Conservation (phyloP, 2,888 invertebrate genomes). For the Dorcus parallelipipedus region DNA sequence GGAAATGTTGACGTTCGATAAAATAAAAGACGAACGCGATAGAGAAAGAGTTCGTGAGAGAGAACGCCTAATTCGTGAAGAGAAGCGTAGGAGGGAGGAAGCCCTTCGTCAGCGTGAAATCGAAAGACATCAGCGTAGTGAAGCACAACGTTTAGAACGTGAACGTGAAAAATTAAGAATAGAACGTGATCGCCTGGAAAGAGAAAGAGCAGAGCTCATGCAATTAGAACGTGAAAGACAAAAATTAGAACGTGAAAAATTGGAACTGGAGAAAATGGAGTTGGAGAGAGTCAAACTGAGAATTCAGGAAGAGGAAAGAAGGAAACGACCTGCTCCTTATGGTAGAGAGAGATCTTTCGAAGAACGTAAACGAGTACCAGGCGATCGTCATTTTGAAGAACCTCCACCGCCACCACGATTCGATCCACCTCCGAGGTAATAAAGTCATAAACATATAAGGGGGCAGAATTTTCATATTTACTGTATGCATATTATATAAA, state of each 20-base stretch:
- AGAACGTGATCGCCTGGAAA: conserved; percentile 84
- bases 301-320: conserved; percentile 58
- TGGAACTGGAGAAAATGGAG: conserved; percentile 74
- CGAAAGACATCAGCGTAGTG: conserved; percentile 79
- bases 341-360: conserved; percentile 44
- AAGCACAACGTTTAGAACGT: conserved; percentile 76
- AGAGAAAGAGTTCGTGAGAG: conserved; percentile 71
- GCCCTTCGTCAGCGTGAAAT: conserved; percentile 74
- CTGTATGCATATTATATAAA: no score
- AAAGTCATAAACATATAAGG: not conserved
- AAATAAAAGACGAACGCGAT: conserved; percentile 78
- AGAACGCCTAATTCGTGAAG: conserved; percentile 73
- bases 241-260: conserved; percentile 56
- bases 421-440: conserved; percentile 48
- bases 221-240: conserved; percentile 82
- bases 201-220: conserved; percentile 81
- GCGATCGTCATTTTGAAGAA: conserved; percentile 51
- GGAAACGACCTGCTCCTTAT: conserved; percentile 55
- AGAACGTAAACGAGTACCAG: conserved; percentile 41
- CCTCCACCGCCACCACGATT: conserved; percentile 59
- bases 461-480: no score
- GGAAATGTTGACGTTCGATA: conserved; percentile 74
- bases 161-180: conserved; percentile 77
- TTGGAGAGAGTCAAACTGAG: conserved; percentile 73
- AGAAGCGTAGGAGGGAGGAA: conserved; percentile 77